Percentiles rank a stretch among this genome's conserved stretches.
These are phyloP conservation scores for Cydia splendana DNA, from an alignment of 1,140 invertebrate genomes.

Conservation along the genomic window DNA sequence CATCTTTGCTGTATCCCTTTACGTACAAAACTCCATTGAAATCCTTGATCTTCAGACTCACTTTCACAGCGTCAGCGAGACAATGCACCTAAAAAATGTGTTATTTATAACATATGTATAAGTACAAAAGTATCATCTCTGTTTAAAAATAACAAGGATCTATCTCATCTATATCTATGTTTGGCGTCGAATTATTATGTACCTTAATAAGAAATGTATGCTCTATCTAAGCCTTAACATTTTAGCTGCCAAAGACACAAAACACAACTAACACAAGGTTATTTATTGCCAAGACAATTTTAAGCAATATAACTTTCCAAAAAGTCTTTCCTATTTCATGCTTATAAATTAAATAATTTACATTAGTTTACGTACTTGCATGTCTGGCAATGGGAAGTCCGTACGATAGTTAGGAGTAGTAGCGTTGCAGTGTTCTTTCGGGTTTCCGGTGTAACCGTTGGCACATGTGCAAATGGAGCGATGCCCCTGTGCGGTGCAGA, in stretches of 20 bases:
- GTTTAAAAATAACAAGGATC: not conserved
- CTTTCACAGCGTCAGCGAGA: conserved; percentile 94
- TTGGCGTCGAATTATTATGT: too few relatives aligned
- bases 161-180: too few relatives aligned
- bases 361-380: conserved; percentile 85
- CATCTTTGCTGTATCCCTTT: conserved; percentile 96
- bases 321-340: too few relatives aligned
- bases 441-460: conserved; percentile 85
- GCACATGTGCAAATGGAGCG: conserved; percentile 88
- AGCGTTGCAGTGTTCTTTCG: conserved; percentile 83
- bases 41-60: conserved; percentile 90
- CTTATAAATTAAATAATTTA: not conserved
- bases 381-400: conserved; percentile 91
- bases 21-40: conserved; percentile 96
- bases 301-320: too few relatives aligned
- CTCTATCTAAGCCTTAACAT: too few relatives aligned
- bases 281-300: too few relatives aligned
- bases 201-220: too few relatives aligned
- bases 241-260: too few relatives aligned
- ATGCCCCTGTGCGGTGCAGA: conserved; percentile 90
- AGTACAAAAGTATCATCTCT: not conserved
- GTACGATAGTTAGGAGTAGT: conserved; percentile 81
- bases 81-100: conserved; percentile 85
- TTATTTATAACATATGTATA: not conserved
- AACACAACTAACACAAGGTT: too few relatives aligned